A percentile compares a stretch with the other conserved stretches of the same genome.
These are phyloP conservation scores for Cetoscarus ocellatus DNA, from an alignment of 2,797 vertebrate species.

Conservation along the genomic window DNA sequence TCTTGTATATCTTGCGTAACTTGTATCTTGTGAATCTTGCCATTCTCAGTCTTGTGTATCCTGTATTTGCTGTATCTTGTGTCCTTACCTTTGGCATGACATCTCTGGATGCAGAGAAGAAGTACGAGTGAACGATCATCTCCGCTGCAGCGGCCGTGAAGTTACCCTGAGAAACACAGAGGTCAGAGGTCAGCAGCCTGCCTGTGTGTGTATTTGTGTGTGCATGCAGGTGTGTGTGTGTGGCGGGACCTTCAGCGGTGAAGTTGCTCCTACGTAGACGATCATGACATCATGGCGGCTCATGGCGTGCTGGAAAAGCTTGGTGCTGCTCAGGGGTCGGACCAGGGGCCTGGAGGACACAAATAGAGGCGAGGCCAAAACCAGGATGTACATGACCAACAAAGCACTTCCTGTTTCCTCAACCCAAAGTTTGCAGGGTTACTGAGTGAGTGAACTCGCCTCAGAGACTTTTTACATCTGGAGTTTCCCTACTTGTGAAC, in stretches of 20 bases:
- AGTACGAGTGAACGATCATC: conserved; percentile 92
- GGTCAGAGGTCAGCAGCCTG: neutral
- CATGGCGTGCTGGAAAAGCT: conserved; percentile 93
- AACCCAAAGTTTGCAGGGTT: too few relatives aligned
- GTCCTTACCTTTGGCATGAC: conserved; percentile 93
- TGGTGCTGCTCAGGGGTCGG: conserved; percentile 87
- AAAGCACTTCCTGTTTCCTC: too few relatives aligned
- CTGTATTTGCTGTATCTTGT: too few relatives aligned
- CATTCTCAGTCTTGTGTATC: too few relatives aligned
- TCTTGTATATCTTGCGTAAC: too few relatives aligned
- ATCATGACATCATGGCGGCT: conserved; percentile 90
- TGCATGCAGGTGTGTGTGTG: conserved; percentile 5
- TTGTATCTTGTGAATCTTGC: too few relatives aligned
- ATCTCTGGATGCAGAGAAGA: conserved; percentile 92
- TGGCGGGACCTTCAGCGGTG: conserved; percentile 89
- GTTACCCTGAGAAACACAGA: conserved; percentile 84
- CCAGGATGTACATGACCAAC: too few relatives aligned
- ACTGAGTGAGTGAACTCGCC: too few relatives aligned
- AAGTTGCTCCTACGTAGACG: conserved; percentile 93
- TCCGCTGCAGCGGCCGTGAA: conserved; percentile 91
- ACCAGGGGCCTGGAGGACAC: conserved; percentile 85
- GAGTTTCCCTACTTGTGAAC: too few relatives aligned
- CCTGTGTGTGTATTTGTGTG: conserved; percentile 5
- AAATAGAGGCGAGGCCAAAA: too few relatives aligned
- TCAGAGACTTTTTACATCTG: too few relatives aligned